Evolutionary conservation across 2,888 invertebrate genomes (phyloP), one percentile per base, ranked within the genome.

Genomic region (Protophormia terraenovae): DNA sequence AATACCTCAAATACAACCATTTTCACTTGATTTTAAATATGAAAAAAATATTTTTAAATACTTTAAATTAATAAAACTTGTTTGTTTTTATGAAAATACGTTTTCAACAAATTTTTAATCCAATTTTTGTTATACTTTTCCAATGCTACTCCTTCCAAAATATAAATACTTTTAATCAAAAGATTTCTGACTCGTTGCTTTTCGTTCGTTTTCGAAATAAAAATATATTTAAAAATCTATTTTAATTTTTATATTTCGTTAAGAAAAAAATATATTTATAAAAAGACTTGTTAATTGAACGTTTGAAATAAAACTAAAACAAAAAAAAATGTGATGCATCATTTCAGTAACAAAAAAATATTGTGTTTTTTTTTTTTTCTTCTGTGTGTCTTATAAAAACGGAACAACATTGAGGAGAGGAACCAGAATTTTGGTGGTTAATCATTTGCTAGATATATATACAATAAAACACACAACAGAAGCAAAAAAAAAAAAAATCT

Each of bases 221-320:
- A 50, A 50, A 50, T 22, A 22, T 58, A 7, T 55, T 62, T 27
- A 5, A 60, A 62, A 35, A 24, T 38, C 47, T 47, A 32, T 14
- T 24, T 27, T 8, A 45, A 29, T 50, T 27, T 35, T n/a, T 58
- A 12, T 16, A 27, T 12, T 45, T 14, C 29, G 16, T 60, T 55
- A 5, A 19, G 38, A 16, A 41, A 22, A 50, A 55, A 32, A 47
- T 47, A 29, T 41, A 35, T 24, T 75, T 64, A 22, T 16, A 29
- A 66, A 76, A 64, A 82, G 82, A 82, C 82, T 72, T 71, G 55
- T 64, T 71, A 66, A 77, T 58, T 77, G 71, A 71, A 77, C 76
- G 64, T 71, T 83, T 71, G 2, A 47, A 77, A 71, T 55, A 71
- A 71, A 77, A 83, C 82, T 83, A 38, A 78, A 29, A 66, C 47